These are phyloP conservation scores for Mylabris sibirica DNA, from an alignment of 2,888 invertebrate genomes.

Conservation along the genomic window DNA sequence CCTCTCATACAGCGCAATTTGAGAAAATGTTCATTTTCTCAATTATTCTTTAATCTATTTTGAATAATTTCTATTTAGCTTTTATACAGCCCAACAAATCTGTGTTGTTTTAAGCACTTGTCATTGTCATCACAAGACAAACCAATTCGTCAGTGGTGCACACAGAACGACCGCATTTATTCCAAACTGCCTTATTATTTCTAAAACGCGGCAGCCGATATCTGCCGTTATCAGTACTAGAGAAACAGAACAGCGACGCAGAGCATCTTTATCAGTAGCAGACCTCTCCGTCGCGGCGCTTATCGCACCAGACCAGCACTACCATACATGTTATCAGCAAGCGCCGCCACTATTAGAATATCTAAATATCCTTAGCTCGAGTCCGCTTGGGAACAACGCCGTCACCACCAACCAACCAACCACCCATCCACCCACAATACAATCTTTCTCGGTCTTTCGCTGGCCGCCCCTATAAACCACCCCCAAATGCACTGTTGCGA, in stretches of 20 bases:
- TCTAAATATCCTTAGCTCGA: conserved; percentile 61
- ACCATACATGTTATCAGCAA: conserved; percentile 60
- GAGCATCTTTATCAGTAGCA: conserved; percentile 60
- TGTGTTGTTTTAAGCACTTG: background rate
- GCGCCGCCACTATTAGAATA: conserved; percentile 63
- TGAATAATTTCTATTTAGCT: background rate
- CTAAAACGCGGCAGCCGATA: conserved; percentile 56
- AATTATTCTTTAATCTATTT: background rate
- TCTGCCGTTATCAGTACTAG: conserved; percentile 50
- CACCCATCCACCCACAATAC: background rate
- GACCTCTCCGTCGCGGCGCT: conserved; percentile 58
- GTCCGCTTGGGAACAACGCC: conserved; percentile 49
- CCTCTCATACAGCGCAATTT: background rate
- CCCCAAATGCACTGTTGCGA: conserved; percentile 57
- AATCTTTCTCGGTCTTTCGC: background rate
- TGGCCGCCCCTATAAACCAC: conserved; percentile 25
- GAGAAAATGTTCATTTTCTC: background rate
- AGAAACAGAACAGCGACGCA: conserved; percentile 59
- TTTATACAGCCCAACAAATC: background rate
- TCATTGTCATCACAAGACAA: background rate
- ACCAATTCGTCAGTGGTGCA: conserved; percentile 15
- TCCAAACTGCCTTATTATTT: conserved; percentile 55
- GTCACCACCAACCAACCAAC: conserved; percentile 39
- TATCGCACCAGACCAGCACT: conserved; percentile 60
- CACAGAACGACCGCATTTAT: conserved; percentile 41